phyloP scores from a whole-genome alignment of 2,113 vertebrate species.

The Brachyistius frenatus region DNA sequence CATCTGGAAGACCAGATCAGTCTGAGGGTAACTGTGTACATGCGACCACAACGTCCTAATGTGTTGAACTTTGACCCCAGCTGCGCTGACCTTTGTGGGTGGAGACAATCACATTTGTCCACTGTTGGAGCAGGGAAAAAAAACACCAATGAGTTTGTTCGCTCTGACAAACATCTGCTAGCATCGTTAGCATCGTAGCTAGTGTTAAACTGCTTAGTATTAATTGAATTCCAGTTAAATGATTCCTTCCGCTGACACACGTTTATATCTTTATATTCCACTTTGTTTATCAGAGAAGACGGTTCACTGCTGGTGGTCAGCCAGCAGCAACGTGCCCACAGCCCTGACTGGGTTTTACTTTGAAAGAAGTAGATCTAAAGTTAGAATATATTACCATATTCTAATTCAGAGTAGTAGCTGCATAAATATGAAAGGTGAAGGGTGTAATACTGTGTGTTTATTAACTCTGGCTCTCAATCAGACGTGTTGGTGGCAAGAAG shows the following conservation, averaged over 20 bases:
- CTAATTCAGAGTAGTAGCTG: not conserved
- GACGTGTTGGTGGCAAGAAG: not conserved
- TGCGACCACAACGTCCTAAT: too few species aligned
- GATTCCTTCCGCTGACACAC: not conserved
- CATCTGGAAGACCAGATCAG: too few species aligned
- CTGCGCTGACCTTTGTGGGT: too few species aligned
- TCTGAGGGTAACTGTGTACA: too few species aligned
- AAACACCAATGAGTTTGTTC: too few species aligned
- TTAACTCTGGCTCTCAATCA: not conserved
- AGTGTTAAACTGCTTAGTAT: too few species aligned
- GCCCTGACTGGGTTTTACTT: conserved; percentile 15
- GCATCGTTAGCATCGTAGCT: too few species aligned
- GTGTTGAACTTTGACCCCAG: too few species aligned
- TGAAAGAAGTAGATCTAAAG: not conserved
- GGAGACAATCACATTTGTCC: too few species aligned
- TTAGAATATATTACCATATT: not conserved
- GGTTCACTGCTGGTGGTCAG: conserved; percentile 17
- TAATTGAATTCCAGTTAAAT: not conserved
- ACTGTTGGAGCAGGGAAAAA: too few species aligned
- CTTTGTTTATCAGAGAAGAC: not conserved
- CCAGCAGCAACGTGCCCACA: conserved; percentile 12
- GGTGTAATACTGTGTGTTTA: not conserved
- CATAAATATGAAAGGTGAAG: not conserved
- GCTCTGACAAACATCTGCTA: too few species aligned
- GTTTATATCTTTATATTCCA: not conserved